A percentile compares a stretch with the other conserved stretches of the same genome.
Conservation (phyloP, 2,888 invertebrate genomes). For the Brenthis ino region DNA sequence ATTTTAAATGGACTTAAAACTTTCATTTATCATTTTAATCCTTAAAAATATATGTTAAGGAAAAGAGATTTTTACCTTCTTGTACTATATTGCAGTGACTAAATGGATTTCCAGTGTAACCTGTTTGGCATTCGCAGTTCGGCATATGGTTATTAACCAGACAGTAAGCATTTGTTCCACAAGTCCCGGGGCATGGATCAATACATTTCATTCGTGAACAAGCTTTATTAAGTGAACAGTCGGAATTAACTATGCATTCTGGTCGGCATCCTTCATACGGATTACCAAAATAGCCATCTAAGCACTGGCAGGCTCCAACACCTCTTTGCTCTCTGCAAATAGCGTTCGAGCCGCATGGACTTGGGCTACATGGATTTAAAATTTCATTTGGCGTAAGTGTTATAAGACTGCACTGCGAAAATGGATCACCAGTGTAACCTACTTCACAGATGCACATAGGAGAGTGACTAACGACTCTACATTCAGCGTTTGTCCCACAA, state of each 20-base stretch:
- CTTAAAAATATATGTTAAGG: too few relatives aligned
- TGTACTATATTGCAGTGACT: constrained; percentile 78
- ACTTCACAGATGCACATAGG: constrained; percentile 87
- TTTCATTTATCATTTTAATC: too few relatives aligned
- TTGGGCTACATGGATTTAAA: constrained; percentile 84
- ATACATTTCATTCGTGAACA: constrained; percentile 88
- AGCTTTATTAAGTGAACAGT: constrained; percentile 87
- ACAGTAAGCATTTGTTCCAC: constrained; percentile 88
- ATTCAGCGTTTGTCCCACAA: constrained; percentile 89
- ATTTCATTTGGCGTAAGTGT: constrained; percentile 63
- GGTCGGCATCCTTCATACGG: constrained; percentile 90
- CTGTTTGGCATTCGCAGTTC: constrained; percentile 85
- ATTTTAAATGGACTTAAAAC: background rate
- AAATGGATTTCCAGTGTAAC: constrained; percentile 87
- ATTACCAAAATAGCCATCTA: constrained; percentile 86
- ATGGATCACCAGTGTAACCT: constrained; percentile 90
- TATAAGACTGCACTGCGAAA: constrained; percentile 82
- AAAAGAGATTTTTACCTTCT: constrained; percentile 65
- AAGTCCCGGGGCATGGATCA: constrained; percentile 91
- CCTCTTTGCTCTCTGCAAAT: constrained; percentile 83
- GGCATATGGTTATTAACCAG: constrained; percentile 89
- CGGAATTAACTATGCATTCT: constrained; percentile 87
- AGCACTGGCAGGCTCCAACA: constrained; percentile 86
- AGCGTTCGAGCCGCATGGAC: constrained; percentile 85
- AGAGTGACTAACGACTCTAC: constrained; percentile 89